These are phyloP conservation scores for Ctenoplectra terminalis DNA, from an alignment of 1,140 invertebrate genomes.

Conservation along the genomic window DNA sequence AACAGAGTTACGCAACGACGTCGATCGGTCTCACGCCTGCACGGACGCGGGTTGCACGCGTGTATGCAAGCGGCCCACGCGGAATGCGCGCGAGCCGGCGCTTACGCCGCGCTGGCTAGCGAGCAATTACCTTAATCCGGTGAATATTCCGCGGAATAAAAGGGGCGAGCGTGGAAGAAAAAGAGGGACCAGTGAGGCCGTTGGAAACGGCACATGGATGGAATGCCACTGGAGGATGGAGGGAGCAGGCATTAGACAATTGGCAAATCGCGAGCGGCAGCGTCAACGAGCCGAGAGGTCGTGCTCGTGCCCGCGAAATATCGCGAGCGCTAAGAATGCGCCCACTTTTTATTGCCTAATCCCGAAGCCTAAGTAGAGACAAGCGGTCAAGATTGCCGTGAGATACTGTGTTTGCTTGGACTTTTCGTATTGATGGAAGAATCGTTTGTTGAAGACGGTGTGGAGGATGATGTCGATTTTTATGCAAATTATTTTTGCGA, in stretches of 20 bases:
- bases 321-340: slow-evolving; percentile 68
- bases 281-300: slow-evolving; percentile 58
- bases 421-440: too few species aligned
- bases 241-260: slow-evolving; percentile 51
- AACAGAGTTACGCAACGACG: slow-evolving; percentile 51
- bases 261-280: slow-evolving; percentile 61
- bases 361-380: slow-evolving; percentile 7
- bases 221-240: slow-evolving; percentile 8
- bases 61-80: slow-evolving; percentile 56
- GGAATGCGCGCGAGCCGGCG: slow-evolving; percentile 50
- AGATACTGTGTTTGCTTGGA: neutral
- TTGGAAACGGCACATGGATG: slow-evolving; percentile 16
- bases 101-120: slow-evolving; percentile 58
- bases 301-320: slow-evolving; percentile 59
- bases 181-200: slow-evolving; percentile 11
- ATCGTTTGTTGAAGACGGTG: neutral
- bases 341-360: slow-evolving; percentile 58
- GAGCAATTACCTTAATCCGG: slow-evolving; percentile 82
- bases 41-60: slow-evolving; percentile 54
- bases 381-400: slow-evolving; percentile 22
- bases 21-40: slow-evolving; percentile 73
- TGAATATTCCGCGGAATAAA: slow-evolving; percentile 81
- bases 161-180: slow-evolving; percentile 53
- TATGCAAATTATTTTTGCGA: too few species aligned
- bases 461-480: neutral